Evolutionary conservation across 2,888 invertebrate species (phyloP).

Genomic region (Chaetogeoica ovagalla): DNA sequence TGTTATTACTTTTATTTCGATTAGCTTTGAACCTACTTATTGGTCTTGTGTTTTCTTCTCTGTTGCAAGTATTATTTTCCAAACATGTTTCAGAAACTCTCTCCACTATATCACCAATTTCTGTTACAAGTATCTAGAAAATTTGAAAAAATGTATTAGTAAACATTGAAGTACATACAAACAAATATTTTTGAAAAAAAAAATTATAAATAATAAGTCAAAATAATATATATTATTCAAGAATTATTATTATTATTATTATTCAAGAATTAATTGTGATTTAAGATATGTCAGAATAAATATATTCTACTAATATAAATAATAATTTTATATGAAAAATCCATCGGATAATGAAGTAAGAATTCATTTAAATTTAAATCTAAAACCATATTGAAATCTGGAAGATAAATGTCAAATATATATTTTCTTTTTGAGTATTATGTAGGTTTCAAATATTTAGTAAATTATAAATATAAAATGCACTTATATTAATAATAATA

Average conservation of each 20-base stretch:
- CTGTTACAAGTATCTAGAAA: conserved; percentile 38
- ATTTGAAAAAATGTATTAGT: background rate
- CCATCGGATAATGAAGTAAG: background rate
- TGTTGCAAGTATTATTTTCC: conserved; percentile 4
- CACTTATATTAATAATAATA: too few species aligned
- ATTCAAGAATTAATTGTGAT: background rate
- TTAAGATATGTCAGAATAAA: background rate
- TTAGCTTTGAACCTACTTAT: conserved; percentile 37
- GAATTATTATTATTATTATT: too few species aligned
- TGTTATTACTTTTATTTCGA: conserved; percentile 12
- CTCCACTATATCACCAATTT: conserved; percentile 46
- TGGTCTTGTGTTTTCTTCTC: conserved; percentile 6
- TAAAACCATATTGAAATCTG: too few species aligned
- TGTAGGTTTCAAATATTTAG: too few species aligned
- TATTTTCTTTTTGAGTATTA: too few species aligned
- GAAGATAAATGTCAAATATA: too few species aligned
- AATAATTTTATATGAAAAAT: background rate
- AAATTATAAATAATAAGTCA: background rate
- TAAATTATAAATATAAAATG: too few species aligned
- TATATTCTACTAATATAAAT: too few species aligned
- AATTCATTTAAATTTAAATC: background rate
- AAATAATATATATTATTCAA: background rate
- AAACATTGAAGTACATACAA: background rate
- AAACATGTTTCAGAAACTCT: conserved; percentile 7
- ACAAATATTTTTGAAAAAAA: too few species aligned